Evolutionary conservation across 2,888 invertebrate genomes (phyloP), one percentile per base, ranked within the genome.

Genomic region (Chrysolina haemoptera): DNA sequence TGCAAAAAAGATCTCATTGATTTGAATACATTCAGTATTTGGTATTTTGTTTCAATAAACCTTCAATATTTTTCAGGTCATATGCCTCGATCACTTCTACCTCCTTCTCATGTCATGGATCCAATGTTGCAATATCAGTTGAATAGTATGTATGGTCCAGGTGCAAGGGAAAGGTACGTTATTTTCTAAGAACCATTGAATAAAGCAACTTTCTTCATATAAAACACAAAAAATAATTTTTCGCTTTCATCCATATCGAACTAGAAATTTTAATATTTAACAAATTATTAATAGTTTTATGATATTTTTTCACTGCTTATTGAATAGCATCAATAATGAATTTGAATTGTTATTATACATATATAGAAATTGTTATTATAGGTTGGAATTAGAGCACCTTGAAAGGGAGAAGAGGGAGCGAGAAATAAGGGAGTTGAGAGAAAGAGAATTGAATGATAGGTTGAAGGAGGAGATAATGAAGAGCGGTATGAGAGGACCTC

Each of bases 391-490:
- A 55, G 93, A 94, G 82, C 92, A 93, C 81, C 87, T 93, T 35
- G 93, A 93, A 81, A 86, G 93, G 66, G 93, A 93, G 86, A 92
- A 93, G 83, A 88, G 94, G 73, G 94, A 94, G 85, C 87, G 94
- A 71, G 95, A 95, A 86, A 94, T 95, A 78, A 89, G 94, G n/a
- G 96, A 96, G 84, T 88, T 95, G 67, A 89, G 94, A 20, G 95
- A 95, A 86, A 89, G 95, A 79, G 96, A 96, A 86, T 89, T 96
- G 78, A 94, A 94, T 85, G 96, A 96, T 84, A 90, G 96, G 79
- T 90, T 97, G 78, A 96, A 97, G 89, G 97, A 97, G 85, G 98
- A 96, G 87, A 90, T 96, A 78, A 89, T 95, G 89, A 94, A 98
- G 89, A 92, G 86, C 65, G 87, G 88, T 1, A 88, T 88, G 88